Percentiles rank a stretch among this genome's conserved stretches.
Conservation (phyloP, 1,140 invertebrate species). For the Eurosta solidaginis region DNA sequence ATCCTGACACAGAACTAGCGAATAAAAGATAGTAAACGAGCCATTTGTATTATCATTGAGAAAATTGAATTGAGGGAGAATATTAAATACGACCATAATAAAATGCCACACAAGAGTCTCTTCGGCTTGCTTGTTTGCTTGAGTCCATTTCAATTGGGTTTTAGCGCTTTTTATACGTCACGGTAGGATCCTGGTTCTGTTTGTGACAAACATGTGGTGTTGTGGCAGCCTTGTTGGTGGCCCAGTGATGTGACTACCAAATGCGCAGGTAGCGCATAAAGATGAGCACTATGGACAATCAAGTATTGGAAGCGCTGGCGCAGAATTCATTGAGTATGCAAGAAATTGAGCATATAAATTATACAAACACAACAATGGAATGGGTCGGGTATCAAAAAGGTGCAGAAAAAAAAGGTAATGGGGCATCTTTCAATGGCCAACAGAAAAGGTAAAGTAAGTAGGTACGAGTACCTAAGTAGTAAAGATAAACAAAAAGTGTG, state of each 20-base stretch:
- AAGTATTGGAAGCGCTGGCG: not conserved
- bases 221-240: not conserved
- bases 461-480: too few relatives aligned
- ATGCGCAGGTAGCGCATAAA: not conserved
- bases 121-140: not conserved
- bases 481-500: not conserved
- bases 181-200: not conserved
- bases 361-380: not conserved
- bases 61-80: too few relatives aligned
- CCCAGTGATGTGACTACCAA: not conserved
- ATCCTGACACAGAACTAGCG: not conserved
- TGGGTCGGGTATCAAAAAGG: not conserved
- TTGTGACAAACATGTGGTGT: not conserved
- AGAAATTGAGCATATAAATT: slow-evolving; percentile 14
- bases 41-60: too few relatives aligned
- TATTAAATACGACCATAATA: too few relatives aligned
- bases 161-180: not conserved
- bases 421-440: not conserved
- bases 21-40: not conserved
- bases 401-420: too few relatives aligned
- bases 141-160: not conserved
- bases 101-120: slow-evolving; percentile 16
- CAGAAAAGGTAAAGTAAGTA: not conserved
- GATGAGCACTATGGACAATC: not conserved
- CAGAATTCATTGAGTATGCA: slow-evolving; percentile 9